These are phyloP conservation scores for Perizoma flavofasciatum DNA, from an alignment of 2,888 invertebrate species.

Conservation along the genomic window DNA sequence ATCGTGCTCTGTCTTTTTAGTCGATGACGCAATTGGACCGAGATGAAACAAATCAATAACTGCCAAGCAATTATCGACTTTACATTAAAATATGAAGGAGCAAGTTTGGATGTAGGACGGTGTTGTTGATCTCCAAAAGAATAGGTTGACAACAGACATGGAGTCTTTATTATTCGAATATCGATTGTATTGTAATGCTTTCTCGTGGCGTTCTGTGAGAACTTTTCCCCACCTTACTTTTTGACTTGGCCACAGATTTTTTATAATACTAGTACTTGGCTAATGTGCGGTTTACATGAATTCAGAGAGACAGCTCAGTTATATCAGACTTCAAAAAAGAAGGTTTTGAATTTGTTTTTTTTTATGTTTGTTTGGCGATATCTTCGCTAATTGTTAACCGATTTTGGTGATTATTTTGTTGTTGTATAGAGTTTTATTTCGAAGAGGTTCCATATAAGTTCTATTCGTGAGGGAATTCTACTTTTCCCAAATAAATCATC, in stretches of 20 bases:
- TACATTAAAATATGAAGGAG: slow-evolving; percentile 42
- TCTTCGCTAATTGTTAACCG: too few relatives aligned
- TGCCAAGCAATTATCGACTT: slow-evolving; percentile 44
- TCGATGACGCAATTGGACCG: slow-evolving; percentile 80
- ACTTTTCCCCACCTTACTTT: slow-evolving; percentile 62
- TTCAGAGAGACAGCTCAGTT: too few relatives aligned
- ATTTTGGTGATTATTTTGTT: too few relatives aligned
- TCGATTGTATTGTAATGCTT: slow-evolving; percentile 82
- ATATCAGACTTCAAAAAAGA: too few relatives aligned
- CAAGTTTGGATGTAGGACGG: slow-evolving; percentile 27
- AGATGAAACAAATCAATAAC: slow-evolving; percentile 72
- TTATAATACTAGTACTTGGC: neutral
- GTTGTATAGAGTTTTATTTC: too few relatives aligned
- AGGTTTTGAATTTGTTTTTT: too few relatives aligned
- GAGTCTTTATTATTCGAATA: slow-evolving; percentile 80
- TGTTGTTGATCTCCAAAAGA: slow-evolving; percentile 72
- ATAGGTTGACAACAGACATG: slow-evolving; percentile 83
- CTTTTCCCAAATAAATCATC: too few relatives aligned
- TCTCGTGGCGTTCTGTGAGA: slow-evolving; percentile 80
- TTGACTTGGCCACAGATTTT: slow-evolving; percentile 2
- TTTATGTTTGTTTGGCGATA: too few relatives aligned
- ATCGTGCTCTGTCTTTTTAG: slow-evolving; percentile 80
- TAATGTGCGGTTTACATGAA: too few relatives aligned
- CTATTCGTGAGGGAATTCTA: too few relatives aligned
- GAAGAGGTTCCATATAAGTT: too few relatives aligned